Percentiles rank a stretch among this genome's conserved stretches.
These are phyloP conservation scores for Oophaga pumilio DNA, from an alignment of 2,113 vertebrate species.

Conservation along the genomic window DNA sequence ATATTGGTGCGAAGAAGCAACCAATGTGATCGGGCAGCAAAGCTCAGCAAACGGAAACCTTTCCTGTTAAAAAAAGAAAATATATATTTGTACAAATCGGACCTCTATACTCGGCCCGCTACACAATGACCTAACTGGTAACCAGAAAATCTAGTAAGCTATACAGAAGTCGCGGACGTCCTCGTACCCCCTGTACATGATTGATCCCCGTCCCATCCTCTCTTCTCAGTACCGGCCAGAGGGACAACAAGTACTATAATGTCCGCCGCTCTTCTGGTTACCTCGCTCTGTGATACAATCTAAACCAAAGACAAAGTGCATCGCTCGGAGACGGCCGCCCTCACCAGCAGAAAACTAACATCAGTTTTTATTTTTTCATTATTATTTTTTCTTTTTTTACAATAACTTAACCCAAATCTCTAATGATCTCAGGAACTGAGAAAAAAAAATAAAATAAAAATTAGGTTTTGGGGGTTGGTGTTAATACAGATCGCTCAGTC, in stretches of 20 bases:
- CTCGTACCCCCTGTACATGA: background rate
- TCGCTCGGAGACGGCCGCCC: background rate
- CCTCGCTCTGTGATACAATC: background rate
- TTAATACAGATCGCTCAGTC: constrained; percentile 97
- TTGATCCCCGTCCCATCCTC: background rate
- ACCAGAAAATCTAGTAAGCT: background rate
- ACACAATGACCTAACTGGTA: background rate
- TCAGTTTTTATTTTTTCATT: background rate
- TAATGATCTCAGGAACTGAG: constrained; percentile 73
- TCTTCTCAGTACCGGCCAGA: background rate
- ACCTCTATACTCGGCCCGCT: background rate
- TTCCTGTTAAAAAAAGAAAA: constrained; percentile 9
- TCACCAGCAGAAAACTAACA: background rate
- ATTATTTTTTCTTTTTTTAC: background rate
- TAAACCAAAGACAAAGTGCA: constrained; percentile 40
- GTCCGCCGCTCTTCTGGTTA: background rate
- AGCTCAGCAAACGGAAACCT: background rate
- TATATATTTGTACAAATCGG: constrained; percentile 25
- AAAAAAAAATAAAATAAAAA: constrained; percentile 57
- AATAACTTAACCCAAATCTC: constrained; percentile 77
- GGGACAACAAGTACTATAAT: background rate
- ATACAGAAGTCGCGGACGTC: background rate
- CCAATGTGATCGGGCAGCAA: background rate
- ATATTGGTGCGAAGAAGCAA: background rate
- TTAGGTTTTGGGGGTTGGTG: constrained; percentile 57